phyloP scores from a whole-genome alignment of 2,888 invertebrate species.

The Kuschelorhynchus macadamiae region DNA sequence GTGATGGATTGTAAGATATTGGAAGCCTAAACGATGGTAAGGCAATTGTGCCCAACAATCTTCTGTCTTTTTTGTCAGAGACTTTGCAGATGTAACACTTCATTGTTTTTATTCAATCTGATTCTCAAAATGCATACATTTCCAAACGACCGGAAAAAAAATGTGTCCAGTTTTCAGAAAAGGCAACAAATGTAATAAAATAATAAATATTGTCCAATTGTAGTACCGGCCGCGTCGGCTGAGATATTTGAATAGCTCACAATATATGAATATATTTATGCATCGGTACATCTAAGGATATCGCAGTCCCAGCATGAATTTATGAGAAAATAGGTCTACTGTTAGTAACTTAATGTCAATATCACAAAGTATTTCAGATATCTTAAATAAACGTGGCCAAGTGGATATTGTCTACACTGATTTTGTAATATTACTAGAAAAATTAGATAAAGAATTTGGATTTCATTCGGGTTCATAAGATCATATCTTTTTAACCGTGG shows the following conservation, averaged over 20 bases:
- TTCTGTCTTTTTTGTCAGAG: slow-evolving; percentile 2
- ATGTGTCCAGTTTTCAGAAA: slow-evolving; percentile 7
- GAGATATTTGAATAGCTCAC: not conserved
- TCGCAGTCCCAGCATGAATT: too few relatives aligned
- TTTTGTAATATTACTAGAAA: not conserved
- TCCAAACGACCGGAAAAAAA: not conserved
- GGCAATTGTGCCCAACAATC: not conserved
- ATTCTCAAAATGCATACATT: not conserved
- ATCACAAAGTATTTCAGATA: slow-evolving; percentile 1
- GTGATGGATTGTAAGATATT: too few relatives aligned
- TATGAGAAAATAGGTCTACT: not conserved
- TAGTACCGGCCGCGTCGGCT: not conserved
- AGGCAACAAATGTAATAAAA: not conserved
- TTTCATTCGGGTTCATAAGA: not conserved
- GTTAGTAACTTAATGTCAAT: slow-evolving; percentile 9
- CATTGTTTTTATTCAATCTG: not conserved
- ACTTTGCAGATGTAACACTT: not conserved
- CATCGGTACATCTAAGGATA: too few relatives aligned
- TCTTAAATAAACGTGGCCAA: slow-evolving; percentile 2
- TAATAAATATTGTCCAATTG: slow-evolving; percentile 5
- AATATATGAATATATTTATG: not conserved
- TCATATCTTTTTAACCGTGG: too few relatives aligned
- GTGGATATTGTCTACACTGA: slow-evolving; percentile 1
- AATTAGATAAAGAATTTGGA: too few relatives aligned
- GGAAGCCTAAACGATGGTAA: not conserved